Conservation (phyloP, 2,113 vertebrate genomes). For the Corythoichthys intestinalis region DNA sequence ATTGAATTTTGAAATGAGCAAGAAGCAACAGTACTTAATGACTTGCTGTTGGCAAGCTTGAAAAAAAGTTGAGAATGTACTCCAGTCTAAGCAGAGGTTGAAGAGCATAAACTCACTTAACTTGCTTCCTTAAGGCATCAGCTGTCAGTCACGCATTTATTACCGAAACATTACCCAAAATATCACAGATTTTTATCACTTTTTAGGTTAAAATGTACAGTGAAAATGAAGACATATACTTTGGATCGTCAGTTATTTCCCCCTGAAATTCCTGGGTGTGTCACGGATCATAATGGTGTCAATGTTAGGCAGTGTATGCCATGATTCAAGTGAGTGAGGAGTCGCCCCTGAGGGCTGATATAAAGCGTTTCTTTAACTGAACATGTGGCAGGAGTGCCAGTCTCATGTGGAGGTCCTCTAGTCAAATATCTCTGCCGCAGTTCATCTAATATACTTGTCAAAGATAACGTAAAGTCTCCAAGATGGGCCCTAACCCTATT, state of each 20-base stretch:
- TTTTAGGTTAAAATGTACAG: conserved; percentile 11
- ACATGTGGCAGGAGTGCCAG: conserved; percentile 54
- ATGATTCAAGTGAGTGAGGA: conserved; percentile 39
- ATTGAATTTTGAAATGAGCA: background rate
- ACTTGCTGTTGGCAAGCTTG: conserved; percentile 39
- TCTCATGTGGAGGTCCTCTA: conserved; percentile 37
- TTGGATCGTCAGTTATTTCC: conserved; percentile 14
- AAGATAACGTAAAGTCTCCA: background rate
- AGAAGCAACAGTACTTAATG: conserved; percentile 5
- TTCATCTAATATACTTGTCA: conserved; percentile 14
- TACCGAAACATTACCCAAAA: conserved; percentile 36
- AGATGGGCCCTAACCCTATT: background rate
- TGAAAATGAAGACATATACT: conserved; percentile 22
- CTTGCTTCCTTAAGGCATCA: conserved; percentile 21
- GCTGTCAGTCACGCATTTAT: conserved; percentile 40
- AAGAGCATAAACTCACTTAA: conserved; percentile 20
- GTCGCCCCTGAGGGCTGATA: conserved; percentile 39
- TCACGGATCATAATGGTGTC: conserved; percentile 28
- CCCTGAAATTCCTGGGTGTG: conserved; percentile 43
- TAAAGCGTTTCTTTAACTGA: conserved; percentile 15
- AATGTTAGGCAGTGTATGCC: conserved; percentile 24
- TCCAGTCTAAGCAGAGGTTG: conserved; percentile 19
- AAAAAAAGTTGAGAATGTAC: conserved; percentile 46
- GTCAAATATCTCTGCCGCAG: background rate
- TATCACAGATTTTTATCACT: conserved; percentile 27